Evolutionary conservation across 2,113 vertebrate species (phyloP), one percentile per base, ranked within the genome.

Genomic region (Microtus richardsoni): DNA sequence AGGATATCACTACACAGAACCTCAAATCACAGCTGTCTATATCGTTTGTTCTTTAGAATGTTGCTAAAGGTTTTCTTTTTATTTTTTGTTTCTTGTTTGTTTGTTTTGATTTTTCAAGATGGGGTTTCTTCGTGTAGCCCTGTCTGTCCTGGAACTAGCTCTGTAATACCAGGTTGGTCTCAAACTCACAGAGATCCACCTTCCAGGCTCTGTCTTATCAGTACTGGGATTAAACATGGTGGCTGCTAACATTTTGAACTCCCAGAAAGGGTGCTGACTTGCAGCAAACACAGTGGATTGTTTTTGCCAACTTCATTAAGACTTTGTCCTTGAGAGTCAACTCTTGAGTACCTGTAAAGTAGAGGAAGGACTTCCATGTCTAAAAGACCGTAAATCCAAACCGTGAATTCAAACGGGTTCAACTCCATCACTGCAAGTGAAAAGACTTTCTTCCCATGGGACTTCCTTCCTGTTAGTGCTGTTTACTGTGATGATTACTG

Each of bases 401-500:
- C 79, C 64, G 41, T 52, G 77, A 93, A 75, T 82, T 14, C 47
- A 82, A 95, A 60, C 19, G 39, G 47, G 39, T 60, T 93, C 89
- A 41, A 47, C 16, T 75, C n/a, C 9, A 3, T 84, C 70, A 85
- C 94, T 94, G 41, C 0, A 0, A 68, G 64, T 92, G 52, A 91
- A 92, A 93, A 97, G 96, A 83, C 52, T 97, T 95, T 96, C 89
- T 97, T 93, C 94, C 86, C 52, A 89, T 66, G 95, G 95, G 97
- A 91, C 96, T 95, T 95, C 96, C 88, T 97, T 96, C 88, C 92
- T 96, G 22, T 93, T 64, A 60, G 80, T 58, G 78, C 96, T 97
- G 96, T 92, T 97, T 96, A 80, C 77, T 92, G 24, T 96, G 94
- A 82, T 89, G 91, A 97, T 88, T 80, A 26, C 87, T 78, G 14